Evolutionary conservation across 2,888 invertebrate species (phyloP).

Genomic region (Oscheius sp.): DNA sequence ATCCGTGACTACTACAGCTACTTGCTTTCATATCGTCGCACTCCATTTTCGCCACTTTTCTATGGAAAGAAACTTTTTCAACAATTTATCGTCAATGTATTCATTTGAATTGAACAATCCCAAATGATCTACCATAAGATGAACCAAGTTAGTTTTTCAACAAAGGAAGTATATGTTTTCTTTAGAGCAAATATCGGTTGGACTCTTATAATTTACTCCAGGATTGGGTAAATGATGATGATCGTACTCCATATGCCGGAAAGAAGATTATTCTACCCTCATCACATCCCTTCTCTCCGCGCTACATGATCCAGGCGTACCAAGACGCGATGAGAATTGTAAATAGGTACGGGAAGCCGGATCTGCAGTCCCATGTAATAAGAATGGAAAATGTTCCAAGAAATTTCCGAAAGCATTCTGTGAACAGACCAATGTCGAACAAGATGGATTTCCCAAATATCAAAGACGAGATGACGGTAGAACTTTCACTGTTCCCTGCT

Average conservation of each 20-base stretch:
- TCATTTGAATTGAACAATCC: background rate
- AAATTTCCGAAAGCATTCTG: background rate
- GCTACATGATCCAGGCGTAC: background rate
- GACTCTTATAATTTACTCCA: too few relatives aligned
- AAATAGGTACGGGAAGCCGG: background rate
- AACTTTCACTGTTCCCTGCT: too few relatives aligned
- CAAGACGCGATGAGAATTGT: background rate
- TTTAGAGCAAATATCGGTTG: too few relatives aligned
- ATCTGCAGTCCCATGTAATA: slow-evolving; percentile 71
- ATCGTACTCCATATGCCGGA: too few relatives aligned
- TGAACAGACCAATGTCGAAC: background rate
- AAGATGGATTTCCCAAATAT: background rate
- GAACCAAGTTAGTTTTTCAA: too few relatives aligned
- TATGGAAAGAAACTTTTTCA: slow-evolving; percentile 62
- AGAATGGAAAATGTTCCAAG: background rate
- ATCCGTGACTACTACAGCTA: slow-evolving; percentile 54
- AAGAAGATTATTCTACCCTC: slow-evolving; percentile 46
- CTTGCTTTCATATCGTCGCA: slow-evolving; percentile 35
- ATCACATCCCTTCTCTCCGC: background rate
- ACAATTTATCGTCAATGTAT: slow-evolving; percentile 66
- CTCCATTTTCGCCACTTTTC: slow-evolving; percentile 57
- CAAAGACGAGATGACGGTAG: too few relatives aligned
- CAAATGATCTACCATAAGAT: too few relatives aligned
- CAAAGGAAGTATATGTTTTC: too few relatives aligned
- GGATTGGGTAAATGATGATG: too few relatives aligned